Base-by-base conservation (phyloP, 2,888 invertebrate genomes). In the Drosophila koepferae region DNA sequence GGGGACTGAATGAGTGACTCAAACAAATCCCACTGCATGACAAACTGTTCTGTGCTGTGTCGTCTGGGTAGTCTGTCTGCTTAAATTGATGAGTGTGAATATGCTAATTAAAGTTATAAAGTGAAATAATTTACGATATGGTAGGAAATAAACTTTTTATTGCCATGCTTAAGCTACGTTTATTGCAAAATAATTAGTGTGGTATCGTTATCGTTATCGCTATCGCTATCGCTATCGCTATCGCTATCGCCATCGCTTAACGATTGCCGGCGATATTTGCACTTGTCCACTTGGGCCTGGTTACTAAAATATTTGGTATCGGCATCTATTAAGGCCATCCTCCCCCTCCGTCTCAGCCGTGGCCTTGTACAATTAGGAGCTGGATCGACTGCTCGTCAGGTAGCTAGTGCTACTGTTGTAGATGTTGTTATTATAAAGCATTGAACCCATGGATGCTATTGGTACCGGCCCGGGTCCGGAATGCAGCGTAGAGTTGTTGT, bases 401-500 rank as follows among this genome's bases (percentile, higher is more conserved):
- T 82, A 79, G 56, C 67, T 73, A 9, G 44, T 72, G 67, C 49
- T 54, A 38, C 49, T 70, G 48, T 63, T 66, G 16, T 70, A 70
- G 9, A 67, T 62, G 67, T 73, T 55, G 70, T 81, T 84, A 91
- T 85, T 91, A 91, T 92, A 91, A 78, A 91, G 92, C 94, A 94
- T 95, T 91, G 94, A 94, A 85, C 90, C 92, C 92, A 92, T 93
- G 92, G 92, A 91, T 92, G 94, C 94, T 89, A 93, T 78, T 51
- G 80, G 63, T n/a, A 63, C 71, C 48, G 79, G 54, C 43, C 76
- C 73, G 59, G 62, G 28, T 36, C 72, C 86, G 72, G 95, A 95
- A 86, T 96, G 94, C 85, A 95, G 95, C 86, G 96, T 94, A 87
- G 83, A 82, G 74, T 63, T 86, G 86, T 55, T 78, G 69, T 58